Evolutionary conservation across 1,140 invertebrate genomes (phyloP), one percentile per base, ranked within the genome.

Genomic region (Hydropsyche tenuis): DNA sequence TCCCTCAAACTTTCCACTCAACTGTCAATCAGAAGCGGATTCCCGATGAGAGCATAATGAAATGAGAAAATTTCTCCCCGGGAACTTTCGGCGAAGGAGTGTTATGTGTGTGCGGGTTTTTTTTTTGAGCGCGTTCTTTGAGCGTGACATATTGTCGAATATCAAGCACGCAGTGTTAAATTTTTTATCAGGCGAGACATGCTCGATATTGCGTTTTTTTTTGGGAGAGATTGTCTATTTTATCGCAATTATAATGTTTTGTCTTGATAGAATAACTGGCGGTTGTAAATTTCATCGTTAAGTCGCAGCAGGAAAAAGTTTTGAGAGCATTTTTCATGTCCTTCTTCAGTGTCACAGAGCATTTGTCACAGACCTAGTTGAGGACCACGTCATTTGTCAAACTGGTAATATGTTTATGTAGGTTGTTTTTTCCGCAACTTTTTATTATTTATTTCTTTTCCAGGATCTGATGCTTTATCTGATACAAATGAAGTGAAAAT

Each of bases 1-100:
- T 53, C 42, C 37, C 20, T 46, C 2, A 43, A 43, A 63, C 18
- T 72, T 72, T 72, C 46, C 70, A 64, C 70, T 63, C 56, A 63
- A 22, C 56, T 72, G 70, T 63, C 70, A 72, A 63, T 72, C 70
- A 72, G 14, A 30, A 6, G 27, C 27, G 30, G 48, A 37, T 60
- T 25, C 60, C 30, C 18, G 69, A 56, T 62, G 25, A 71, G 60
- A 71, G 5, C 22, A 18, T 43, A 22, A 65, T 43, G 27, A 60
- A 60, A 60, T 60, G n/a, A 27, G 22, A 60, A 60, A 23, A 25
- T 60, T 48, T 48, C 14, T 14, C 12, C 4, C 16, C 45, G 45
- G 14, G 16, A 48, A 37, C 9, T 37, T 37, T 37, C 30, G 3
- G 3, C 30, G 30, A 37, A 4, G 30, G 30, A n/a, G 30, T 37